Conservation (phyloP, 2,113 vertebrate species). For the Dromas ardeola region DNA sequence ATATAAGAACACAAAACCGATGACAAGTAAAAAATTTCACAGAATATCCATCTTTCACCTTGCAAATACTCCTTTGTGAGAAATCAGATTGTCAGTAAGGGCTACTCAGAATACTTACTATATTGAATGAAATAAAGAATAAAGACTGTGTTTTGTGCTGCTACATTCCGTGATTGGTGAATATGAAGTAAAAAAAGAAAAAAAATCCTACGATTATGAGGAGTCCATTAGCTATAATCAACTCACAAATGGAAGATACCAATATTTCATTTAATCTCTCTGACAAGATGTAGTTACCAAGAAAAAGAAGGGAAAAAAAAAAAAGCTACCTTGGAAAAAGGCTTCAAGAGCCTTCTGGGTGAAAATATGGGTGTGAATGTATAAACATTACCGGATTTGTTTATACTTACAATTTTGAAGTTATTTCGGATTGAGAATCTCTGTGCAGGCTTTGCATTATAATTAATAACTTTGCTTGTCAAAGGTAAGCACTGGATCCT, state of each 20-base stretch:
- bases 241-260: constrained; percentile 36
- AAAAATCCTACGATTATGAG: not conserved
- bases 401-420: not conserved
- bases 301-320: not conserved
- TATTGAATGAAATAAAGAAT: constrained; percentile 56
- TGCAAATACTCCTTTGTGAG: constrained; percentile 76
- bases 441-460: not conserved
- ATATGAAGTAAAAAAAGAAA: constrained; percentile 10
- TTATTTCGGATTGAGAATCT: not conserved
- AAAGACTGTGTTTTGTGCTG: constrained; percentile 48
- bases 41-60: constrained; percentile 81
- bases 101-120: constrained; percentile 54
- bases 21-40: constrained; percentile 80
- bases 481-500: not conserved
- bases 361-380: not conserved
- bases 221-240: constrained; percentile 44
- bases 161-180: constrained; percentile 48
- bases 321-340: not conserved
- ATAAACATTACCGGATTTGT: not conserved
- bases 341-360: not conserved
- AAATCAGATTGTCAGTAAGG: constrained; percentile 68
- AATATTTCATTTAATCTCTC: constrained; percentile 32
- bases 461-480: not conserved
- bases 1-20: constrained; percentile 67
- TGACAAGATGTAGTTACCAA: not conserved